Base-by-base conservation (phyloP, 1,140 invertebrate species). In the Drosophila takahashii region DNA sequence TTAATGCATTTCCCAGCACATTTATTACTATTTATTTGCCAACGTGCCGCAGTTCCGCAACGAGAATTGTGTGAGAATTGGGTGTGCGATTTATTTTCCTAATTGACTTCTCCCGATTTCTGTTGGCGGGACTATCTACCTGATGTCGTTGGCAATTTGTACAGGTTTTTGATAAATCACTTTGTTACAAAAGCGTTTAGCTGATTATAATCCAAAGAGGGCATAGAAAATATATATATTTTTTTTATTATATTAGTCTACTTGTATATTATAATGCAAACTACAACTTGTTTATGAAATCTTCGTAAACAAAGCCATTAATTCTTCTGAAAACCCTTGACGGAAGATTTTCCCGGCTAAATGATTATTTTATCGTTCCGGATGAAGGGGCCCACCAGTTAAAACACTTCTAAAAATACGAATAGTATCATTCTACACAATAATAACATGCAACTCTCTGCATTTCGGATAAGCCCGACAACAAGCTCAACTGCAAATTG, bases 1-100 rank as follows among this genome's bases (percentile, higher is more conserved):
- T 71, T 61, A 84, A 79, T 83, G 80, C 76, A 85, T 62, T 85
- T 84, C 52, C 71, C 76, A 77, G 51, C 51, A 76, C 80, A 76
- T 79, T 75, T 72, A 84, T 84, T 83, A 72, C 79, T 85, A 76
- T 77, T 84, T 79, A 84, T 85, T 83, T 58, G 64, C 64, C 56
- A 83, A 83, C 62, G 79, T 85, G 80, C 47, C 52, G 72, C 41
- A 72, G 77, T 84, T 84, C 81, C 80, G 81, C 81, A 51, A 79
- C 50, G 65, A 58, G 56, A 60, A 37, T n/a, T 52, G 65, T 60
- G 52, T 67, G 79, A 58, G 53, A 74, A 79, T 74, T 44, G 53
- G 53, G 60, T 64, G 74, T 39, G 34, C 39, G 66, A 36, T 48
- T 64, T 39, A 58, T 81, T 81, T 81, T 62, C 59, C 64, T 81